A percentile compares a stretch with the other conserved stretches of the same genome.
These are phyloP conservation scores for Agrilus mali DNA, from an alignment of 2,888 invertebrate species.

Conservation along the genomic window DNA sequence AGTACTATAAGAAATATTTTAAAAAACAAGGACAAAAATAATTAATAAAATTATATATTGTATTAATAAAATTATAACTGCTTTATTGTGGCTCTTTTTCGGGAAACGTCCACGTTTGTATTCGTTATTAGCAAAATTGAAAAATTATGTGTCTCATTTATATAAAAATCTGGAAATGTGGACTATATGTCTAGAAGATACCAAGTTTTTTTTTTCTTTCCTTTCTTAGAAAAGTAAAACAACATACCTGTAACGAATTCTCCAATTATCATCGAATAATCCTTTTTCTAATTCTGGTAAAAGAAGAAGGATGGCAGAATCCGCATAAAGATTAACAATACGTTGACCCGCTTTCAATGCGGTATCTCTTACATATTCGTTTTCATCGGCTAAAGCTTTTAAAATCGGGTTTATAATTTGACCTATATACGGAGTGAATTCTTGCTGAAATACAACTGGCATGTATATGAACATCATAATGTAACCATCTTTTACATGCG, in stretches of 20 bases:
- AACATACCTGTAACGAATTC: slow-evolving; percentile 60
- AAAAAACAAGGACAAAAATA: too few species aligned
- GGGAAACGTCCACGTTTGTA: too few species aligned
- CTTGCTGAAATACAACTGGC: slow-evolving; percentile 91
- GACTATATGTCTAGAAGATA: too few species aligned
- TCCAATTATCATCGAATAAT: slow-evolving; percentile 96
- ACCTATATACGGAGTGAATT: slow-evolving; percentile 81
- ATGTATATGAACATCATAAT: slow-evolving; percentile 99
- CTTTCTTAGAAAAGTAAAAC: neutral
- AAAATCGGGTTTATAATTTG: slow-evolving; percentile 95
- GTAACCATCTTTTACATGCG: slow-evolving; percentile 98
- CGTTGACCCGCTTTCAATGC: slow-evolving; percentile 93
- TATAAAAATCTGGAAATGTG: too few species aligned
- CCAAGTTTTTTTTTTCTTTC: neutral
- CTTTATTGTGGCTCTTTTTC: too few species aligned
- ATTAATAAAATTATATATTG: too few species aligned
- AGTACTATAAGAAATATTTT: too few species aligned
- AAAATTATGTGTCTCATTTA: too few species aligned
- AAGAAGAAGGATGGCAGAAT: slow-evolving; percentile 82
- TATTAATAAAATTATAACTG: too few species aligned
- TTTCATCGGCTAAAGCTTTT: slow-evolving; percentile 96
- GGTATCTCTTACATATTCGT: slow-evolving; percentile 96
- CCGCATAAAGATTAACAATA: slow-evolving; percentile 92
- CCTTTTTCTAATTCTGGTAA: slow-evolving; percentile 90
- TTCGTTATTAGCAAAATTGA: too few species aligned